These are phyloP conservation scores for Verasper variegatus DNA, from an alignment of 2,113 vertebrate species.

Conservation along the genomic window DNA sequence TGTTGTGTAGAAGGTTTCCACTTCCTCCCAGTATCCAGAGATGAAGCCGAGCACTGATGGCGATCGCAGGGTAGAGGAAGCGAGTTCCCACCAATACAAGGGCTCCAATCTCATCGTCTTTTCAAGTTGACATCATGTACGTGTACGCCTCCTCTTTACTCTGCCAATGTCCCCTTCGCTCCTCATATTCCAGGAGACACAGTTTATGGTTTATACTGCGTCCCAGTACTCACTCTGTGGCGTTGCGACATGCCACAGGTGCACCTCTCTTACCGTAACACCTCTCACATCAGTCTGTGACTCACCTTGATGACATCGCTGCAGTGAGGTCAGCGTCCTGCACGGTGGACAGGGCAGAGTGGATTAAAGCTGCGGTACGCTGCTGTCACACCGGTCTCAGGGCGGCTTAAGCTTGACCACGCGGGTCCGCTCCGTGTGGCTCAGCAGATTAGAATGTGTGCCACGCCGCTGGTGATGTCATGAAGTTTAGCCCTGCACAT, in stretches of 20 bases:
- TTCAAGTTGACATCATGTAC: no score
- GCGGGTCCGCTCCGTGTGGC: slow-evolving; percentile 32
- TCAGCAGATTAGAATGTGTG: slow-evolving; percentile 67
- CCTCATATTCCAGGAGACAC: no score
- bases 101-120: no score
- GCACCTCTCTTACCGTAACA: neutral
- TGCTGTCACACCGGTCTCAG: slow-evolving; percentile 43
- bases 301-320: slow-evolving; percentile 67
- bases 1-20: no score
- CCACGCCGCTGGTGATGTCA: slow-evolving; percentile 60
- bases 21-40: no score
- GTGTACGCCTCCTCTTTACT: no score
- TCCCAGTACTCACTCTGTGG: no score
- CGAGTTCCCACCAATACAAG: no score
- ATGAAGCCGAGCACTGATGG: no score
- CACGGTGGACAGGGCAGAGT: neutral
- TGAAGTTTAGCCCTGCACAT: slow-evolving; percentile 40
- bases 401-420: slow-evolving; percentile 59
- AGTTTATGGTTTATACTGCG: no score
- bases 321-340: slow-evolving; percentile 57
- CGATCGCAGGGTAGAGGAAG: no score
- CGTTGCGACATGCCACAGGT: neutral
- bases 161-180: no score
- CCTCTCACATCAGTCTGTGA: slow-evolving; percentile 15
- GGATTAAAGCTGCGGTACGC: slow-evolving; percentile 45